Percentiles rank a stretch among this genome's conserved stretches.
phyloP scores from a whole-genome alignment of 2,113 vertebrate genomes.

The Phodopus roborovskii region DNA sequence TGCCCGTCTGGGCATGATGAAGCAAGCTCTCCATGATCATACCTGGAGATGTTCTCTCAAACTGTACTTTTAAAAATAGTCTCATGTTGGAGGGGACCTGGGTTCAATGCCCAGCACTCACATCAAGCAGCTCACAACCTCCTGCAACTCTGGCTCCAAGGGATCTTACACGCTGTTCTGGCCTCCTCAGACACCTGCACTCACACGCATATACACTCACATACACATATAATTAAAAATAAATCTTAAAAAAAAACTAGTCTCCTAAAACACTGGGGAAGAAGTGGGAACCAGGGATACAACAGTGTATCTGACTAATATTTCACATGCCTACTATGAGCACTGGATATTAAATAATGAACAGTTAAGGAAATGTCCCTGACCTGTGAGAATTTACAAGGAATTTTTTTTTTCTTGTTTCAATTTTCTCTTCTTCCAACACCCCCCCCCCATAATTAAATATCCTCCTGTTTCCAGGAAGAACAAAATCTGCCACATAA shows the following conservation, averaged over 20 bases:
- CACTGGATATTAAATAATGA: background rate
- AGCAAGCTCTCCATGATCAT: background rate
- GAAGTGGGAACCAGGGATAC: background rate
- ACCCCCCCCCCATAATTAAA: constrained; percentile 37
- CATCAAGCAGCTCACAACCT: background rate
- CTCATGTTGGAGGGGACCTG: background rate
- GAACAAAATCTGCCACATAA: constrained; percentile 26
- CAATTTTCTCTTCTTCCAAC: background rate
- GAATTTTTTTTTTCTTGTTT: background rate
- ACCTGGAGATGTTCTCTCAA: background rate
- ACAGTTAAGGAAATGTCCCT: background rate
- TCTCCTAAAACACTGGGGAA: background rate
- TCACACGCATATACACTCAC: background rate
- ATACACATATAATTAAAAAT: background rate
- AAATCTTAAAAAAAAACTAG: background rate
- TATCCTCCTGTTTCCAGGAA: background rate
- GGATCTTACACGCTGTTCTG: background rate
- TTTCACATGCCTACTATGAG: background rate
- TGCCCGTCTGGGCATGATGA: background rate
- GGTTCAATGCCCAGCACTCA: background rate
- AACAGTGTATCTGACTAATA: constrained; percentile 25
- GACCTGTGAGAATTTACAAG: background rate
- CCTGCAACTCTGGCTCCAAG: background rate
- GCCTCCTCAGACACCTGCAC: too few species aligned
- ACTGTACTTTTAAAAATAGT: background rate